Evolutionary conservation across 2,113 vertebrate species (phyloP), one percentile per base, ranked within the genome.

Genomic region (Ahaetulla prasina): DNA sequence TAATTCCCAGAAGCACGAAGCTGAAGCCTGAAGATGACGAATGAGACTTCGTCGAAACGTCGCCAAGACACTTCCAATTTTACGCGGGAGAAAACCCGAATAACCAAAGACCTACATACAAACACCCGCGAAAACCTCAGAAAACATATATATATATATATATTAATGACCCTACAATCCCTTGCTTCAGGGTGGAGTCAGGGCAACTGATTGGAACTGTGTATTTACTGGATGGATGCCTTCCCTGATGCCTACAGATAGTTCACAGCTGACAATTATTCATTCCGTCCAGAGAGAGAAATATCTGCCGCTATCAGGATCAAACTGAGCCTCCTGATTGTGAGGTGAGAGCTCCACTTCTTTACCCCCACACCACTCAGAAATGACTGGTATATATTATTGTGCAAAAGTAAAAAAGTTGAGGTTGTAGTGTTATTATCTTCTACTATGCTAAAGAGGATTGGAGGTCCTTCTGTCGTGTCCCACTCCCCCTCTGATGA

Each of bases 131-230:
- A n/a, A n/a, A n/a, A n/a, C n/a, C n/a, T n/a, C n/a, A n/a, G n/a
- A n/a, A n/a, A n/a, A n/a, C n/a, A 8, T 47, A 1, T 47, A 8
- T 47, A 1, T 47, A 8, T 7, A 1, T 8, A 8, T 47, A 1
- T 47, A 8, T 47, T 23, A 0, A 57, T 8, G 22, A 57, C 54
- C 54, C 54, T 57, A 22, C 54, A 57, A 57, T 57, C 7, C 54
- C 54, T 55, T 55, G 22, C 54, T 57, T 57, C 54, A 23, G 54
- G 2, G 54, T 25, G 55, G 23, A 57, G 23, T 57, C 55, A 10
- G 8, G 55, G 8, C 2, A 8, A 57, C 8, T 57, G 55, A 57
- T 57, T 57, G 23, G 55, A 57, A 57, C 23, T 0, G 2, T 25
- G 54, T 57, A 20, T 57, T 55, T 57, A 60, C 57, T 60, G 57